phyloP scores from a whole-genome alignment of 1,140 invertebrate species.

The Sipha flava region DNA sequence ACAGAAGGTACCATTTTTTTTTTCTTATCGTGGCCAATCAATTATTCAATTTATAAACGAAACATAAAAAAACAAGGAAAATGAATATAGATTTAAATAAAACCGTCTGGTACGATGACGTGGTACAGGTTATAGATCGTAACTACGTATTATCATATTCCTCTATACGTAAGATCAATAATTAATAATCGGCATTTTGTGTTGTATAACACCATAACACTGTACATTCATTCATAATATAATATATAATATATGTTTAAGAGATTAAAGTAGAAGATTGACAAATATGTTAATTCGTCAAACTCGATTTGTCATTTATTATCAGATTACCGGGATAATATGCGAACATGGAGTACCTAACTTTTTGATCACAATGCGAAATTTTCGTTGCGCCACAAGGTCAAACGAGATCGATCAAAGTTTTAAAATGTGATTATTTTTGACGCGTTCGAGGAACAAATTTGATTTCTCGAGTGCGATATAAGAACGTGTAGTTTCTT shows the following conservation, averaged over 20 bases:
- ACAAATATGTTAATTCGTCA: neutral
- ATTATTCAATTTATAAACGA: neutral
- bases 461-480: neutral
- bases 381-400: neutral
- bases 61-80: neutral
- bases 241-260: neutral
- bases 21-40: too few species aligned
- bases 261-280: neutral
- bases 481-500: too few species aligned
- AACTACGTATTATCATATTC: neutral
- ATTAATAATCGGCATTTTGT: neutral
- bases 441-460: neutral
- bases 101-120: neutral
- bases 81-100: neutral
- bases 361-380: neutral
- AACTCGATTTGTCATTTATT: conserved; percentile 14
- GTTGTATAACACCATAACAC: neutral
- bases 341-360: neutral
- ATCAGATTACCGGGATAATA: neutral
- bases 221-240: too few species aligned
- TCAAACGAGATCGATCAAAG: neutral
- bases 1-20: neutral
- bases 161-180: neutral
- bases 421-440: neutral
- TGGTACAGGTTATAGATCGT: neutral